Evolutionary conservation across 2,113 vertebrate species (phyloP).

Genomic region (Apistogramma diplotaenia): DNA sequence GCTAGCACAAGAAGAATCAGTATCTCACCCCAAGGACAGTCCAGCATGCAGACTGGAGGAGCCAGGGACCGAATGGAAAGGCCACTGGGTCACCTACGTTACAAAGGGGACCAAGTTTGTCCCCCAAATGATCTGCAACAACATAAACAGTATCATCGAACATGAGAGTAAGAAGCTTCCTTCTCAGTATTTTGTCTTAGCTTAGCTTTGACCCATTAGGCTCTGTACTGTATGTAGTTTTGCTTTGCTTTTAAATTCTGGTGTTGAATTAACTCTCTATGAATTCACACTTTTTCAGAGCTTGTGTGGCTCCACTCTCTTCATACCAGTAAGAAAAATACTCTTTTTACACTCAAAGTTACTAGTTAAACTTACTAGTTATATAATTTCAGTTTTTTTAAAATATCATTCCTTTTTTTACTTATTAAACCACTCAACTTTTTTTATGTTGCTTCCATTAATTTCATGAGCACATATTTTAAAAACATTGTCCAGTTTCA

Average conservation of each 20-base stretch:
- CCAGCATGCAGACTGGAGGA: too few relatives aligned
- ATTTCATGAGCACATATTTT: background rate
- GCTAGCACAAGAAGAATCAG: too few relatives aligned
- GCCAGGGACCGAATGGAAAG: too few relatives aligned
- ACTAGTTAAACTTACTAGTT: background rate
- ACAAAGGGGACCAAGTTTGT: too few relatives aligned
- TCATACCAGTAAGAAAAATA: background rate
- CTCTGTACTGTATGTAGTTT: background rate
- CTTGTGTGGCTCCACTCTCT: background rate
- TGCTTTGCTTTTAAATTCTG: background rate
- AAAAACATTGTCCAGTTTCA: background rate
- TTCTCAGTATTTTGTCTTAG: background rate
- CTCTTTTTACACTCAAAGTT: background rate
- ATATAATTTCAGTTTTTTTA: background rate
- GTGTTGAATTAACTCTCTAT: background rate
- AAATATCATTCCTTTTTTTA: background rate
- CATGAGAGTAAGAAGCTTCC: background rate
- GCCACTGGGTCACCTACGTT: too few relatives aligned
- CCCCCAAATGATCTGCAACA: too few relatives aligned
- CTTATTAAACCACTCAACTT: background rate
- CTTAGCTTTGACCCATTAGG: background rate
- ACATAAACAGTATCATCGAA: too few relatives aligned
- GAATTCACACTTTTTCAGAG: background rate
- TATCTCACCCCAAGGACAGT: too few relatives aligned
- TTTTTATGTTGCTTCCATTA: background rate